Percentiles rank a stretch among this genome's conserved stretches.
Evolutionary conservation across 2,797 vertebrate genomes (phyloP).

Genomic region (Echiichthys vipera): DNA sequence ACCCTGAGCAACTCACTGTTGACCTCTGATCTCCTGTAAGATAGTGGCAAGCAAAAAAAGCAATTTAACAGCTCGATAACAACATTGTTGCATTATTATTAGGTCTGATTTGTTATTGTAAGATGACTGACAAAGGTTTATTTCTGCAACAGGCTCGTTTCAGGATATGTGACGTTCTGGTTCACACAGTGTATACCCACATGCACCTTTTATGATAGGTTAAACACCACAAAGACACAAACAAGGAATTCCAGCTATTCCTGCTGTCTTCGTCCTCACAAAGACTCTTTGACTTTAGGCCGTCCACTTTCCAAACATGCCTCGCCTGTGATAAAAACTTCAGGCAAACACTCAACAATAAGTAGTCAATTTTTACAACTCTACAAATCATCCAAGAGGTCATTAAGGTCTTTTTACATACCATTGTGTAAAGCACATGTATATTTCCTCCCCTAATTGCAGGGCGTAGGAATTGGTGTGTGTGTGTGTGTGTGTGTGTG

Average conservation of each 20-base stretch:
- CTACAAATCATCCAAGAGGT: conserved; percentile 40
- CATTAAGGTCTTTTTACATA: neutral
- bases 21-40: conserved; percentile 19
- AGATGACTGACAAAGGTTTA: neutral
- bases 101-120: neutral
- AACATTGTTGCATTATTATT: neutral
- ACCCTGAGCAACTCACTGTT: neutral
- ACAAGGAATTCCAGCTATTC: conserved; percentile 51
- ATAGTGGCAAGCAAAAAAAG: neutral
- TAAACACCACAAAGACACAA: conserved; percentile 17
- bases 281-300: conserved; percentile 37
- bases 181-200: neutral
- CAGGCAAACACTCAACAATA: conserved; percentile 63
- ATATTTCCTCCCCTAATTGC: conserved; percentile 15
- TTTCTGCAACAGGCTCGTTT: neutral
- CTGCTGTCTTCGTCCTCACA: conserved; percentile 19
- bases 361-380: conserved; percentile 47
- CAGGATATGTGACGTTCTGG: neutral
- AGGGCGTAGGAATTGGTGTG: neutral
- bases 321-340: conserved; percentile 50
- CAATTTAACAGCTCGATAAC: neutral
- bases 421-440: conserved; percentile 32
- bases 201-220: conserved; percentile 26
- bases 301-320: conserved; percentile 52
- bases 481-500: conserved; percentile 1